Conservation (phyloP, 2,797 vertebrate genomes). For the Toxotes lorentzi region DNA sequence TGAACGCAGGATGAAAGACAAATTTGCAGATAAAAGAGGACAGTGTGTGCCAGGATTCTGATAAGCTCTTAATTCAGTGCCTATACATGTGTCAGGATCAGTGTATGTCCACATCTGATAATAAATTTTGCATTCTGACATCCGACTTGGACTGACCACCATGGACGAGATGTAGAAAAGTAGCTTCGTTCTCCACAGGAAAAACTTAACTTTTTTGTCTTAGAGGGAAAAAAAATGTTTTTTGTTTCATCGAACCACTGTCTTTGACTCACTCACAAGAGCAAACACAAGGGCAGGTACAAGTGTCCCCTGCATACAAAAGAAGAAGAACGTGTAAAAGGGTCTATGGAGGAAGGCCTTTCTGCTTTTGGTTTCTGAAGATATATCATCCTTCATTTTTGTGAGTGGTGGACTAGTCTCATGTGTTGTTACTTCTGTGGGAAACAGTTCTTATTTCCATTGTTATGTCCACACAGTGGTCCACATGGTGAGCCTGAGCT, state of each 20-base stretch:
- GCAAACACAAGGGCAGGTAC: slow-evolving; percentile 27
- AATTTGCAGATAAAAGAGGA: slow-evolving; percentile 20
- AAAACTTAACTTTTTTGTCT: slow-evolving; percentile 27
- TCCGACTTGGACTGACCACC: slow-evolving; percentile 33
- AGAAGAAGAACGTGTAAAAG: slow-evolving; percentile 11
- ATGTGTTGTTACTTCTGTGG: neutral
- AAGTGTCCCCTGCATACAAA: slow-evolving; percentile 54
- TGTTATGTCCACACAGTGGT: too few relatives aligned
- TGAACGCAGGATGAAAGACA: slow-evolving; percentile 36
- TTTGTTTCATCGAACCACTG: slow-evolving; percentile 38
- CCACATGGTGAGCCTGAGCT: too few relatives aligned
- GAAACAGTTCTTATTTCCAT: neutral
- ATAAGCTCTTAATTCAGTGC: slow-evolving; percentile 4
- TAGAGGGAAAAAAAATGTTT: slow-evolving; percentile 8
- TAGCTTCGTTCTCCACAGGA: slow-evolving; percentile 10
- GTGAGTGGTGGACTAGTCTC: neutral
- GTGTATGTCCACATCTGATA: neutral
- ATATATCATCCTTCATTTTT: neutral
- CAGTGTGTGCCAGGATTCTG: neutral
- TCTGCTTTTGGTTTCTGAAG: slow-evolving; percentile 20
- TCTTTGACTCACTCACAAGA: slow-evolving; percentile 42
- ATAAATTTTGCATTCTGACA: neutral
- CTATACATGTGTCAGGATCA: neutral
- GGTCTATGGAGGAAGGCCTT: neutral
- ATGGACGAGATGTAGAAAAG: slow-evolving; percentile 9